Evolutionary conservation across 2,888 invertebrate genomes (phyloP), one percentile per base, ranked within the genome.

Genomic region (Hirtodrosophila histrioides): DNA sequence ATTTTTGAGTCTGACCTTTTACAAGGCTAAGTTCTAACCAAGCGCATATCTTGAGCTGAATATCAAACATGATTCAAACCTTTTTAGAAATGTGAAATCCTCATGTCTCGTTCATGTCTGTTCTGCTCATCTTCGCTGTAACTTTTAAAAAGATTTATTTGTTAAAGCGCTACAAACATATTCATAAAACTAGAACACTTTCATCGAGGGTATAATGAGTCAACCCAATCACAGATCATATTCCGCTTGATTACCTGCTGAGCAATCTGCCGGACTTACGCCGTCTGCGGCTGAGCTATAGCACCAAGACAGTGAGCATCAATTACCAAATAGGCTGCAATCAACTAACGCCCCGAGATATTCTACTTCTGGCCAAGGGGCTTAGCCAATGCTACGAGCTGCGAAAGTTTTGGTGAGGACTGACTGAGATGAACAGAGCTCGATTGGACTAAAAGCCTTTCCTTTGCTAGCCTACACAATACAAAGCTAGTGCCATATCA

Each of bases 181-280:
- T 27, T 7, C 29, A 37, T n/a, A 31, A 10, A 60, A 27, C 31
- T 2, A 9, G 11, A 41, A 3, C 7, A 23, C 4, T 6, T 31
- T 35, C 2, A 40, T 29, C 8, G 4, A 66, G 54, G 12, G 43
- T 44, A 56, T 71, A 70, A 67, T 71, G 66, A 51, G 54, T 11
- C 36, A 17, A 49, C 43, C 44, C 49, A 36, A 35, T 41, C 53
- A 64, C 70, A 91, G 91, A 91, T 89, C 92, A 92, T 80, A 91
- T 92, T 86, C 92, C 92, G 62, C 89, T 92, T 73, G 91, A 92
- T 86, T 90, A 88, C 80, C 89, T 92, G 67, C 79, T 92, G 67
- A 84, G 86, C 69, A 91, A 90, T 86, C 90, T 92, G 69, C 89
- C 89, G 74, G 91, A 92, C 74, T 83, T 92, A 78, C 88, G 73